Percentiles rank a stretch among this genome's conserved stretches.
These are phyloP conservation scores for Sympetrum striolatum DNA, from an alignment of 2,888 invertebrate species.

Conservation along the genomic window DNA sequence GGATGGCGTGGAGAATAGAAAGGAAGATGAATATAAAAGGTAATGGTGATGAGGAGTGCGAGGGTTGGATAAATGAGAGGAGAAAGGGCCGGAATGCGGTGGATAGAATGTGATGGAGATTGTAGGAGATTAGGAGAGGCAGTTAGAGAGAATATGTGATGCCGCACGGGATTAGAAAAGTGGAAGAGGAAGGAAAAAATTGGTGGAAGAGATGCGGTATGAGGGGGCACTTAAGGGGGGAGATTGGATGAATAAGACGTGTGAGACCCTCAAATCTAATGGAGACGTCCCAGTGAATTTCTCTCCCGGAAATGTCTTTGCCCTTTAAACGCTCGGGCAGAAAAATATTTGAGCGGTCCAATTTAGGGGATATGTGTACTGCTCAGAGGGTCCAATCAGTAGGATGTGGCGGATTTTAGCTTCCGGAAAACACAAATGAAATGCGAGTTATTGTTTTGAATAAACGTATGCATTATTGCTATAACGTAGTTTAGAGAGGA, in stretches of 20 bases:
- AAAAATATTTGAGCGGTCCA: no score
- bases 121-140: not conserved
- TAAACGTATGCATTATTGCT: no score
- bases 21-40: not conserved
- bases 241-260: not conserved
- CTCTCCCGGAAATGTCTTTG: no score
- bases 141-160: not conserved
- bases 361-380: no score
- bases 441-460: no score
- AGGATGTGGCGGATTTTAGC: no score
- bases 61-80: not conserved
- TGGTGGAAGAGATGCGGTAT: not conserved
- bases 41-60: not conserved
- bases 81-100: not conserved
- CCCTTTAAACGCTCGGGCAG: no score
- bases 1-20: not conserved
- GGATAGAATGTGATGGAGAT: not conserved
- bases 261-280: not conserved
- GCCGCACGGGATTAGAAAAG: not conserved
- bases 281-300: not conserved
- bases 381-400: no score
- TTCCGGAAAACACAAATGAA: no score
- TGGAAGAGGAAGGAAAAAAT: not conserved
- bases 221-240: not conserved
- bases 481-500: no score